Conservation (phyloP, 2,113 vertebrate genomes). For the Tragelaphus buxtoni region DNA sequence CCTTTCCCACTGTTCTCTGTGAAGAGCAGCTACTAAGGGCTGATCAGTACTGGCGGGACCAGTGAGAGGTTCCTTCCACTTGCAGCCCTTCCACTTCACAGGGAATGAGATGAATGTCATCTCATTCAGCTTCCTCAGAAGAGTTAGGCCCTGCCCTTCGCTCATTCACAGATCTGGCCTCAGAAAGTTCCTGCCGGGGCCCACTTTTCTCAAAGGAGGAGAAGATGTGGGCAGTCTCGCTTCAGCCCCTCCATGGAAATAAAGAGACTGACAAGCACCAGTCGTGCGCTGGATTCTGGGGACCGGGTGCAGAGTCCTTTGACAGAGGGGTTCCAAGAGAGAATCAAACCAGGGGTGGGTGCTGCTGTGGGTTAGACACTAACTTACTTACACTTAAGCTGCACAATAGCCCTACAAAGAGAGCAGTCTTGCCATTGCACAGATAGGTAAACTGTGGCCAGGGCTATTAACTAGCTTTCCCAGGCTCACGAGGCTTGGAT, state of each 20-base stretch:
- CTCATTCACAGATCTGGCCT: background rate
- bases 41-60: rapidly evolving
- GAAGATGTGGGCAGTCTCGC: background rate
- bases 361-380: no score
- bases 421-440: background rate
- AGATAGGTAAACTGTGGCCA: background rate
- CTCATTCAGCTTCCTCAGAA: background rate
- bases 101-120: no score
- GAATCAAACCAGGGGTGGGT: no score
- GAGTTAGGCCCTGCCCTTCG: background rate
- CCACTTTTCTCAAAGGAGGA: background rate
- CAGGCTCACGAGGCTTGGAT: background rate
- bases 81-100: background rate
- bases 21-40: background rate
- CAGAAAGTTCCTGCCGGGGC: no score
- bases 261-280: background rate
- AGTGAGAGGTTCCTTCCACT: background rate
- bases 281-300: rapidly evolving
- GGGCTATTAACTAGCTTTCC: background rate
- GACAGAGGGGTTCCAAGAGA: background rate
- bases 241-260: background rate
- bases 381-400: background rate
- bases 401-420: background rate
- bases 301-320: background rate
- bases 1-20: background rate